Evolutionary conservation across 2,797 vertebrate species (phyloP).

Genomic region (Chromis chromis): DNA sequence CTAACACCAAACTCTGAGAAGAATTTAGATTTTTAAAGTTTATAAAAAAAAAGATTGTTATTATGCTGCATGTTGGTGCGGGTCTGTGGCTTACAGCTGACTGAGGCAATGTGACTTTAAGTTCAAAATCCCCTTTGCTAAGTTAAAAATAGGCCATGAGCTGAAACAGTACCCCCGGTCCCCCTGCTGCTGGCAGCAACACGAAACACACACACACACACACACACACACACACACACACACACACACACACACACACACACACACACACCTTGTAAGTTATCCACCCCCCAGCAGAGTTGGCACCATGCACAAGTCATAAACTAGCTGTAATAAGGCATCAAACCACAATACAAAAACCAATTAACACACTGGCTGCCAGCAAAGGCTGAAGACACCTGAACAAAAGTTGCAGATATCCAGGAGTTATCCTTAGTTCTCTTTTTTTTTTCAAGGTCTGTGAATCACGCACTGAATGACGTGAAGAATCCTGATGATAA

Average conservation of each 20-base stretch:
- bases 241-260: conserved; percentile 3
- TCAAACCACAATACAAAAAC: conserved; percentile 53
- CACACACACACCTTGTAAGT: conserved; percentile 24
- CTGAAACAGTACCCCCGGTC: conserved; percentile 68
- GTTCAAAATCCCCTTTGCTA: conserved; percentile 65
- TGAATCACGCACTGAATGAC: not conserved
- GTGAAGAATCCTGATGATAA: not conserved
- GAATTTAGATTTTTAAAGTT: not conserved
- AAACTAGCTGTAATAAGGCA: conserved; percentile 59
- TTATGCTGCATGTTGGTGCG: not conserved
- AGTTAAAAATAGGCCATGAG: conserved; percentile 80
- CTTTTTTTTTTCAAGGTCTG: not conserved
- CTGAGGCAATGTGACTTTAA: conserved; percentile 74
- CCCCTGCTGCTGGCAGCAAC: conserved; percentile 47
- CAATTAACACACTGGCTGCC: not conserved
- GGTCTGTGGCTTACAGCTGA: conserved; percentile 1
- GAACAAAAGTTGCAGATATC: not conserved
- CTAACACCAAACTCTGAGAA: not conserved
- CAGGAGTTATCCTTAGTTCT: not conserved
- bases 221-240: conserved; percentile 22
- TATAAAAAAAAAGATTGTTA: not conserved
- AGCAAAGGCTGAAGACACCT: conserved; percentile 8
- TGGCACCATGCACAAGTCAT: conserved; percentile 53
- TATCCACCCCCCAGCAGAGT: conserved; percentile 17
- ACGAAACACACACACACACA: conserved; percentile 31